Base-by-base conservation (phyloP, 2,797 vertebrate species). In the Rhinella marina region DNA sequence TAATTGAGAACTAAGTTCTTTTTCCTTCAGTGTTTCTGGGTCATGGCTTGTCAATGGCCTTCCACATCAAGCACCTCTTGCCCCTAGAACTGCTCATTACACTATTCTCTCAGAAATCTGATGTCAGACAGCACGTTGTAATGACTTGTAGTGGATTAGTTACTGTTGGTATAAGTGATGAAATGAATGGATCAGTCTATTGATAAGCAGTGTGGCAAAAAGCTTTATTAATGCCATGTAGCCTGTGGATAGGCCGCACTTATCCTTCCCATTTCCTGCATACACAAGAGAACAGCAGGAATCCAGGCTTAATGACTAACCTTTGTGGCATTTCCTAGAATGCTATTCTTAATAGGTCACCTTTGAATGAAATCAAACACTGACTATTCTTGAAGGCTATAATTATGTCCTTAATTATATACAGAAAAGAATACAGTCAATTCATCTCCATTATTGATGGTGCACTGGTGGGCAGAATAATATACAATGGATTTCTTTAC, bases 1-100 rank as follows among this genome's bases (percentile, higher is more conserved):
- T 86, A 86, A 89, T 85, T 86, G 72, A 78, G 50, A 81, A 86
- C 80, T 54, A 72, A 72, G 72, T 85, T 85, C 57, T 85, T 86
- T 82, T 61, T 72, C 88, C 84, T 80, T 89, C 72, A 83, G 27
- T 56, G 41, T 78, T 79, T 89, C 54, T 84, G 79, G 88, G 73
- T 77, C 75, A 68, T 32, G 9, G 50, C 16, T 27, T 75, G 57
- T 72, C 73, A 83, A 54, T 77, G 52, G 59, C 50, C 52, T 79
- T 59, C 17, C 52, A 84, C 41, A 25, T 70, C 13, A 77, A 61
- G 48, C 17, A 84, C 19, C 62, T 87, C 27, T 57, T 16, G 41
- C 54, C n/a, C 29, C 41, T 13, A 70, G 68, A 70, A 4, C 27
- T 19, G 25, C 50, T 73, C 21, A 52, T 48, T 61, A 27, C 29